Conservation (phyloP, 2,888 invertebrate genomes). For the Hemistola chrysoprasaria region DNA sequence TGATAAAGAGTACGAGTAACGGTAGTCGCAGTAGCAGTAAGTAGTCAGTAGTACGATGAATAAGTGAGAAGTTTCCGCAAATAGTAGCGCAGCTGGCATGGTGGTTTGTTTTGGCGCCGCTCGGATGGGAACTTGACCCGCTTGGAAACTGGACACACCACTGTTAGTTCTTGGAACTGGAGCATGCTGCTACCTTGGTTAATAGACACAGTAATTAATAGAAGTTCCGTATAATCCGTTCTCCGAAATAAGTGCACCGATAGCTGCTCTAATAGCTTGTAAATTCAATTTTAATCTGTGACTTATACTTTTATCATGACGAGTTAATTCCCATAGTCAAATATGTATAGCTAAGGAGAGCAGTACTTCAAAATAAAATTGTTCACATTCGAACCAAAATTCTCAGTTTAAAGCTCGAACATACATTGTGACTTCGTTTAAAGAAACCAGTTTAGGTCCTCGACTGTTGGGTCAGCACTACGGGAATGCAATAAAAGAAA, state of each 20-base stretch:
- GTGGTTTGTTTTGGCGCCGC: slow-evolving; percentile 54
- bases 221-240: too few relatives aligned
- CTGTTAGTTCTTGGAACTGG: slow-evolving; percentile 12
- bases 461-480: slow-evolving; percentile 67
- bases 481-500: slow-evolving; percentile 73
- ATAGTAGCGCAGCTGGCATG: slow-evolving; percentile 57
- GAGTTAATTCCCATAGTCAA: too few relatives aligned
- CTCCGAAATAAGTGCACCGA: too few relatives aligned
- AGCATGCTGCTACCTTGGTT: not conserved
- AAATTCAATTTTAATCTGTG: too few relatives aligned
- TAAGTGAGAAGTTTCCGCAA: slow-evolving; percentile 49
- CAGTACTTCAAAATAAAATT: too few relatives aligned
- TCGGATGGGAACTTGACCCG: slow-evolving; percentile 55
- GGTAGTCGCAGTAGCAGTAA: slow-evolving; percentile 29
- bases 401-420: slow-evolving; percentile 14
- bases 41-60: slow-evolving; percentile 28
- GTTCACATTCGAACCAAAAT: slow-evolving; percentile 1
- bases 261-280: too few relatives aligned
- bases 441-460: slow-evolving; percentile 64
- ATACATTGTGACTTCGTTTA: slow-evolving; percentile 43
- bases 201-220: too few relatives aligned
- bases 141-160: slow-evolving; percentile 22
- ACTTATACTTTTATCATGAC: too few relatives aligned
- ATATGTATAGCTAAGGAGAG: too few relatives aligned
- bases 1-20: slow-evolving; percentile 33